Conservation (phyloP, 2,797 vertebrate species). For the Eulemur albifrons region DNA sequence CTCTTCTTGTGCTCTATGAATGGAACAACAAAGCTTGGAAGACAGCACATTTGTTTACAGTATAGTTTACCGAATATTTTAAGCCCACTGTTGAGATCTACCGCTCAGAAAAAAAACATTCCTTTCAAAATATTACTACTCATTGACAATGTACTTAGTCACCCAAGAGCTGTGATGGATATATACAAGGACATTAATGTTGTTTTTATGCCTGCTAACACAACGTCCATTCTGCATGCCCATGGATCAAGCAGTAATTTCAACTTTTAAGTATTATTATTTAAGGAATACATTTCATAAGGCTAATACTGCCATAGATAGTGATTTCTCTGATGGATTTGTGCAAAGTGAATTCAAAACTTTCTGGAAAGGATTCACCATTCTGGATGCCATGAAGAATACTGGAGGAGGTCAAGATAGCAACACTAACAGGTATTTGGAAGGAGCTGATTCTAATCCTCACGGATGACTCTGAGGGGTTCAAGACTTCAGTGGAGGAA, state of each 20-base stretch:
- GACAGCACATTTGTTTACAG: neutral
- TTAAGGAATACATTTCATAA: neutral
- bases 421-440: neutral
- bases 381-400: neutral
- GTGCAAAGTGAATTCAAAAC: neutral
- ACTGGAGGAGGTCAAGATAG: neutral
- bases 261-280: neutral
- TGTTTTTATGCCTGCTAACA: neutral
- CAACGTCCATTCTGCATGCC: neutral
- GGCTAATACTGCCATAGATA: neutral
- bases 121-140: neutral
- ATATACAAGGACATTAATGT: neutral
- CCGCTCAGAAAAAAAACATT: neutral
- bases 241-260: neutral
- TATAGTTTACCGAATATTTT: neutral
- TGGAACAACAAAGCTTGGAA: neutral
- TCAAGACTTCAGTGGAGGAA: neutral
- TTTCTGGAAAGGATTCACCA: neutral
- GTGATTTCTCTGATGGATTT: neutral
- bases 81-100: neutral
- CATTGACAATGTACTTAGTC: neutral
- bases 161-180: neutral
- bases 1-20: neutral
- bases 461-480: neutral
- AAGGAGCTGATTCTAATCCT: neutral